These are phyloP conservation scores for Talpa occidentalis DNA, from an alignment of 2,113 vertebrate genomes.

Conservation along the genomic window DNA sequence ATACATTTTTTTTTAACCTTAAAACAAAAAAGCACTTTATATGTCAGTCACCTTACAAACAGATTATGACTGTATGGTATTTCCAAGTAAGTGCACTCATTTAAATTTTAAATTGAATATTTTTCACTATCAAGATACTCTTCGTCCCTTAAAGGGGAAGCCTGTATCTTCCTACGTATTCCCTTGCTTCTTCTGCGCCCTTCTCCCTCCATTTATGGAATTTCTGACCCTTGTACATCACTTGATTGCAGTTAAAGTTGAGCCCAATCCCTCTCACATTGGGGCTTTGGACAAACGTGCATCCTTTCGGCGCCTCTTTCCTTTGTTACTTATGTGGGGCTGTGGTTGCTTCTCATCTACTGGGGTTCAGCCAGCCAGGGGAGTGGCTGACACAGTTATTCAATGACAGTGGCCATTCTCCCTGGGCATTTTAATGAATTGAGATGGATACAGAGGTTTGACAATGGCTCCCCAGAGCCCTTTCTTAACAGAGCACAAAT, in stretches of 20 bases:
- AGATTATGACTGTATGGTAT: conserved; percentile 80
- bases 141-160: conserved; percentile 29
- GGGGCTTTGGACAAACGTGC: background rate
- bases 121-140: conserved; percentile 49
- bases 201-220: background rate
- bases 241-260: background rate
- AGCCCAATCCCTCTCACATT: background rate
- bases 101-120: conserved; percentile 81
- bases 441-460: conserved; percentile 25
- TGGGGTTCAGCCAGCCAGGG: background rate
- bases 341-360: background rate
- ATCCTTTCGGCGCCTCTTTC: background rate
- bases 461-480: background rate
- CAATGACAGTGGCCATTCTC: background rate
- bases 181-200: background rate
- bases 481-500: background rate
- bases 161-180: background rate
- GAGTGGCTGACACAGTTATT: background rate
- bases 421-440: background rate
- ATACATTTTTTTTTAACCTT: conserved; percentile 80
- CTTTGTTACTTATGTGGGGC: background rate
- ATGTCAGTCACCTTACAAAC: conserved; percentile 85
- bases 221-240: background rate
- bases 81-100: conserved; percentile 77
- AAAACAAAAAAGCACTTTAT: conserved; percentile 87